phyloP scores from a whole-genome alignment of 2,888 invertebrate species.

The Drosophila cognata region DNA sequence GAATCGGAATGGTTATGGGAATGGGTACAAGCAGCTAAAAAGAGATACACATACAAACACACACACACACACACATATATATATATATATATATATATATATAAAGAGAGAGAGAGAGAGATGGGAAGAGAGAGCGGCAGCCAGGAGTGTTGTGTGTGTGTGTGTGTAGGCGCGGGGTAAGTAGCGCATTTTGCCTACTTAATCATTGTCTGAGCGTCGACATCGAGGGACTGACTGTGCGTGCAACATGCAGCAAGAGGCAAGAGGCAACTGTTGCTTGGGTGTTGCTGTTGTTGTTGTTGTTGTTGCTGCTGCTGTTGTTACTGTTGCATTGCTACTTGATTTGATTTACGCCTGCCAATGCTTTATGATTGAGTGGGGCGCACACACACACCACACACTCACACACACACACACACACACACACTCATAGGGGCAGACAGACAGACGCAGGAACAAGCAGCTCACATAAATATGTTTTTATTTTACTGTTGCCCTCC shows the following conservation, averaged over 20 bases:
- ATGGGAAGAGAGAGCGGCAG: neutral
- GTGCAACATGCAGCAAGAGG: slow-evolving; percentile 73
- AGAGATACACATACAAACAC: neutral
- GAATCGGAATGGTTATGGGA: slow-evolving; percentile 44
- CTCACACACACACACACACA: neutral
- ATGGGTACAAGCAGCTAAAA: slow-evolving; percentile 32
- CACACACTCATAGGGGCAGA: neutral
- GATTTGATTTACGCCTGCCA: slow-evolving; percentile 81
- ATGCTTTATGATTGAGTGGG: slow-evolving; percentile 79
- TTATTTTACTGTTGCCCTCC: slow-evolving; percentile 52
- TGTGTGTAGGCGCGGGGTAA: slow-evolving; percentile 34
- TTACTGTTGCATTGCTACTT: slow-evolving; percentile 68
- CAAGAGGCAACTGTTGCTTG: slow-evolving; percentile 42
- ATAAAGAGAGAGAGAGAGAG: neutral
- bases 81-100: neutral
- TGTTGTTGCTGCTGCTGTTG: slow-evolving; percentile 12
- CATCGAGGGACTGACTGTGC: slow-evolving; percentile 55
- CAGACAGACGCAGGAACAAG: slow-evolving; percentile 44
- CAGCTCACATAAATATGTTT: slow-evolving; percentile 67
- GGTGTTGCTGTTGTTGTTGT: slow-evolving; percentile 13
- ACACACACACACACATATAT: neutral
- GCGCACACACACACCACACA: slow-evolving; percentile 38
- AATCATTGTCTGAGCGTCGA: slow-evolving; percentile 74
- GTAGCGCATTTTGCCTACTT: slow-evolving; percentile 75
- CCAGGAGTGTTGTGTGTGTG: slow-evolving; percentile 3